Conservation (phyloP, 2,888 invertebrate species). For the Watsonalla binaria region DNA sequence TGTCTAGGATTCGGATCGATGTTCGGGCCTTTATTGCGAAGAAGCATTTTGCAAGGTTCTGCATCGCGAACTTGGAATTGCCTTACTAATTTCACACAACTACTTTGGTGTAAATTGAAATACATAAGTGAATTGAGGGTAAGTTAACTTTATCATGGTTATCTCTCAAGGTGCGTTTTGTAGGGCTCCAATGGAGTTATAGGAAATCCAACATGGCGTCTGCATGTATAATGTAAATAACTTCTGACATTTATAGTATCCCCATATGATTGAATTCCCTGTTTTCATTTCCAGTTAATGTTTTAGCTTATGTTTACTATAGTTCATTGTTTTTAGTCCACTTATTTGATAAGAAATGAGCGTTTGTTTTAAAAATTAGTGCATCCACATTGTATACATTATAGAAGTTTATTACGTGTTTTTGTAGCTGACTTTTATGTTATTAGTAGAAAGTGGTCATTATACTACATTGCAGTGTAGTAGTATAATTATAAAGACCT, state of each 20-base stretch:
- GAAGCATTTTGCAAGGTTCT: slow-evolving; percentile 83
- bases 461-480: neutral
- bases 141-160: slow-evolving; percentile 46
- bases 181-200: slow-evolving; percentile 62
- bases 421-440: neutral
- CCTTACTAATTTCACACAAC: slow-evolving; percentile 79
- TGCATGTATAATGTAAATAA: slow-evolving; percentile 74
- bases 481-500: neutral
- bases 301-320: neutral
- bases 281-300: neutral
- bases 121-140: slow-evolving; percentile 73
- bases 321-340: neutral
- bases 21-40: slow-evolving; percentile 82
- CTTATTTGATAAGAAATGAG: too few species aligned
- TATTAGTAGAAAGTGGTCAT: neutral
- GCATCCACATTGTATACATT: neutral
- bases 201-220: slow-evolving; percentile 75
- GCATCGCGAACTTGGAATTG: slow-evolving; percentile 84
- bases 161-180: slow-evolving; percentile 32
- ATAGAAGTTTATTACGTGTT: neutral
- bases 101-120: slow-evolving; percentile 81
- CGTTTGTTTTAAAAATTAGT: neutral
- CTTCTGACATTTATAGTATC: slow-evolving; percentile 51
- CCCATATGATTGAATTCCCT: slow-evolving; percentile 17
- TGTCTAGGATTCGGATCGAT: slow-evolving; percentile 81